phyloP scores from a whole-genome alignment of 2,888 invertebrate genomes.

The Cephus spinipes region DNA sequence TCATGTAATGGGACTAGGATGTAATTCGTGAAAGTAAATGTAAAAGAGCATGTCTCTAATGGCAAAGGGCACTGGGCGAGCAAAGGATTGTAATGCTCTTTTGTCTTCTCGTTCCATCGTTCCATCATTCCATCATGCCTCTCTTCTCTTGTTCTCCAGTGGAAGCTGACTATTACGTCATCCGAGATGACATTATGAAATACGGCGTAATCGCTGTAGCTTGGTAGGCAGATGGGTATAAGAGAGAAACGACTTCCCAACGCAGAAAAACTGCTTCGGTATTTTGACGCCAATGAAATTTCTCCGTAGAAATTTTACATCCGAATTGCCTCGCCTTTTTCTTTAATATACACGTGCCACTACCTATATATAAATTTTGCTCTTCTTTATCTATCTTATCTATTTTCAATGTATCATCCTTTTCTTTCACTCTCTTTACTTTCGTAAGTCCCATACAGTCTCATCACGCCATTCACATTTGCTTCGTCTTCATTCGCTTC shows the following conservation, averaged over 20 bases:
- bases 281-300: not conserved
- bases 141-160: not conserved
- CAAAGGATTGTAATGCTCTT: not conserved
- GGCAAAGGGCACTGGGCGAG: constrained; percentile 45
- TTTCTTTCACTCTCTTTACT: not conserved
- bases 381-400: not conserved
- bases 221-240: not conserved
- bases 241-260: not conserved
- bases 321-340: not conserved
- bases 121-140: not conserved
- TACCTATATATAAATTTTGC: not conserved
- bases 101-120: not conserved
- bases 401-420: not conserved
- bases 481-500: not conserved
- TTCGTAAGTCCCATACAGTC: not conserved
- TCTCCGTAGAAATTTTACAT: not conserved
- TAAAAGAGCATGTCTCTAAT: constrained; percentile 21
- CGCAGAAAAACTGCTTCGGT: not conserved
- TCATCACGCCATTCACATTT: not conserved
- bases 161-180: constrained; percentile 49
- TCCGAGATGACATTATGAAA: constrained; percentile 60
- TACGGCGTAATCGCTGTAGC: constrained; percentile 40
- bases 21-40: constrained; percentile 52
- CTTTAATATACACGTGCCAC: not conserved
- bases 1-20: constrained; percentile 13